Conservation (phyloP, 2,797 vertebrate genomes). For the Sebastes umbrosus region DNA sequence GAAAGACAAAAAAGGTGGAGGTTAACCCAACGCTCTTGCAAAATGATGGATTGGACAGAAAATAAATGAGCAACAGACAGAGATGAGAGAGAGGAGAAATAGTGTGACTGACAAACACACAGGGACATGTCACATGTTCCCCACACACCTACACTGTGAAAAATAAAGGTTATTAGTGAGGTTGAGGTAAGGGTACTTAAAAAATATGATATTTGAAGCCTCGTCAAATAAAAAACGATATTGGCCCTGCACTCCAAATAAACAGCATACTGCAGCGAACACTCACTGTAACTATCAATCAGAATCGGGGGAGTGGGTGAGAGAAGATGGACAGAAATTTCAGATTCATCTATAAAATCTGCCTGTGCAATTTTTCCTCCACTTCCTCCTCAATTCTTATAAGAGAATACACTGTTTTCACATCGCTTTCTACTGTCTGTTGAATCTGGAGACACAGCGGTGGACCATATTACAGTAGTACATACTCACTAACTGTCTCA, state of each 20-base stretch:
- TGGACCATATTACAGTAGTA: neutral
- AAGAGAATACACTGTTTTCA: neutral
- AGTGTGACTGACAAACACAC: conserved; percentile 14
- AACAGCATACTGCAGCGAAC: conserved; percentile 1
- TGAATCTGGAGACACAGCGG: neutral
- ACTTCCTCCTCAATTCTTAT: neutral
- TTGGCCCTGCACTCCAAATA: conserved; percentile 13
- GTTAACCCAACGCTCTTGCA: neutral
- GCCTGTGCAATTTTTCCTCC: neutral
- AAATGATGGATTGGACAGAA: conserved; percentile 24
- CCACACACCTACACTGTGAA: neutral
- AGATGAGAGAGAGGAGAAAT: neutral
- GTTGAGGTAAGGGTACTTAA: conserved; percentile 1
- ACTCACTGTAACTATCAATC: conserved; percentile 2
- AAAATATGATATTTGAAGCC: conserved; percentile 14
- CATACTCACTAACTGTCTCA: neutral
- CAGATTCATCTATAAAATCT: neutral
- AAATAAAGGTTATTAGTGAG: conserved; percentile 29
- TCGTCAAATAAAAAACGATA: conserved; percentile 20
- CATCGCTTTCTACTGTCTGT: neutral
- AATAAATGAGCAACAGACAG: conserved; percentile 37
- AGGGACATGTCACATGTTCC: neutral
- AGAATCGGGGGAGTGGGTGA: neutral
- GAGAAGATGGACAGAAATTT: neutral
- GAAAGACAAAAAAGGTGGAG: neutral